Base-by-base conservation (phyloP, 2,797 vertebrate genomes). In the Rhynchonycteris naso region DNA sequence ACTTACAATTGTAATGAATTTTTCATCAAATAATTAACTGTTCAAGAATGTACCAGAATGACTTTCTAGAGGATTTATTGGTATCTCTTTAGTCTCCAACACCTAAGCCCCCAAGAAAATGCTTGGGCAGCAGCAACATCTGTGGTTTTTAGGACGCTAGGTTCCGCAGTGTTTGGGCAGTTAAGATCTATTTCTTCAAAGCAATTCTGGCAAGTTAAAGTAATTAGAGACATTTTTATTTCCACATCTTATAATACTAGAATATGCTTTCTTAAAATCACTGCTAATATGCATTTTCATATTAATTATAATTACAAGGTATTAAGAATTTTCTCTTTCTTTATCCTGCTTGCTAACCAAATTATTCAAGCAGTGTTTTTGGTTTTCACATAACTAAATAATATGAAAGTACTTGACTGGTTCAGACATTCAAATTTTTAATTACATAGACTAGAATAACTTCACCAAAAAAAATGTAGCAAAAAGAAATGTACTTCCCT, bases 211-310 rank as follows among this genome's bases (percentile, higher is more conserved):
- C 14, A 88, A 93, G 68, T 65, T 82, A 71, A 71, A 61, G 5
- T 80, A 93, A 69, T 58, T 81, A 63, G 35, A 79, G 54, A 76
- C 26, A 54, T 66, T 80, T 95, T n/a, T 79, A 52, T 87, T 93
- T 74, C 43, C 35, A 58, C 4, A 35, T 84, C 11, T 93, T 63
- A 63, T 85, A 94, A 61, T 87, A 56, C 4, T 52, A 80, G 12
- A 79, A 52, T 75, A 66, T 56, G 8, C 24, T 87, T 92, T 24
- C 28, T 75, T 76, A n/a, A 90, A 93, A 85, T 88, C 15, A 87
- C 9, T 43, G 1, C 7, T 93, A 35, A 72, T 68, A 59, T 15
- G 5, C n/a, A 80, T 71, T 59, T 85, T 33, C 8, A 65, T 88
- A 59, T 78, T 80, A 86, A 75, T 75, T 84, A 68, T 75, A 89